Evolutionary conservation across 1,140 invertebrate species (phyloP).

Genomic region (Drosophila sechellia): DNA sequence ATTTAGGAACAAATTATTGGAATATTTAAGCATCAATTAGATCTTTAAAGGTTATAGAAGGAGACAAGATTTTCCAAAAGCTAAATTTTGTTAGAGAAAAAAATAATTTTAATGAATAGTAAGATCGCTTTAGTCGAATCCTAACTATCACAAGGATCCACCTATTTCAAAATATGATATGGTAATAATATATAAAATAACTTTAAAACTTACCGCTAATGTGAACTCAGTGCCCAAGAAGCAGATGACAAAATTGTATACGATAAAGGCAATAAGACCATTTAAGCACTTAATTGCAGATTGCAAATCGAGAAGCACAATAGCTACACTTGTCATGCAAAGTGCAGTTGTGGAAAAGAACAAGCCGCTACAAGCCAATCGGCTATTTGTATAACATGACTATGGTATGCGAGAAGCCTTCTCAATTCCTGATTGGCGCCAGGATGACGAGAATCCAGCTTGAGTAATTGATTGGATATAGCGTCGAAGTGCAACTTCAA

Average conservation of each 20-base stretch:
- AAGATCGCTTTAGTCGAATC: no score
- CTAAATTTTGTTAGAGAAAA: no score
- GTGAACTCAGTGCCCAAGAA: constrained; percentile 52
- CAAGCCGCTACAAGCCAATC: no score
- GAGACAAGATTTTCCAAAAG: neutral
- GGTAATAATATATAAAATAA: no score
- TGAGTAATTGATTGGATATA: constrained; percentile 29
- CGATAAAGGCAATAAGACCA: constrained; percentile 49
- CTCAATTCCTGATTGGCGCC: constrained; percentile 47
- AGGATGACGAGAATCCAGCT: constrained; percentile 40
- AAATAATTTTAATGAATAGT: no score
- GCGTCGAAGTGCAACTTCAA: constrained; percentile 69
- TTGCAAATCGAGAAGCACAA: constrained; percentile 57
- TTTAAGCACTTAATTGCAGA: constrained; percentile 54
- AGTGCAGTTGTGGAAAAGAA: constrained; percentile 64
- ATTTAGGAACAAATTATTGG: neutral
- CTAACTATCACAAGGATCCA: no score
- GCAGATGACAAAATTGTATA: constrained; percentile 49
- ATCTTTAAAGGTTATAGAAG: neutral
- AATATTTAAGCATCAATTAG: neutral
- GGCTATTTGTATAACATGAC: constrained; percentile 36
- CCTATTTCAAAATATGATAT: no score
- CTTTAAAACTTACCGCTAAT: constrained; percentile 35
- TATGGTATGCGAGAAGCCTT: constrained; percentile 53
- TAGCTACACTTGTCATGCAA: constrained; percentile 68